These are phyloP conservation scores for Hydrophis major DNA, from an alignment of 2,797 vertebrate genomes.

Conservation along the genomic window DNA sequence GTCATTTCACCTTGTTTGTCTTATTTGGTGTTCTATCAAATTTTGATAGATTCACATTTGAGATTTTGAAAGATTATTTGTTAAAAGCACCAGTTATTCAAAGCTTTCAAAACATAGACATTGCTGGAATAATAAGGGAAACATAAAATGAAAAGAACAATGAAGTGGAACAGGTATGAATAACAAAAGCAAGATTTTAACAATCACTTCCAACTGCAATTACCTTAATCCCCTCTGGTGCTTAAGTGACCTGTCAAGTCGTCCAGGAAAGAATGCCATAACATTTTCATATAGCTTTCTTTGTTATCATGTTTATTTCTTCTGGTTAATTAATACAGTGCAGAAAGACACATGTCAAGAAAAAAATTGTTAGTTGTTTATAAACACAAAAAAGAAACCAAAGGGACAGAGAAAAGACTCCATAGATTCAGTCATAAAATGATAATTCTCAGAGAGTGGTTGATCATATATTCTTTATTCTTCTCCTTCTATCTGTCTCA, in stretches of 20 bases:
- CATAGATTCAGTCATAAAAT: background rate
- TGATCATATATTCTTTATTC: background rate
- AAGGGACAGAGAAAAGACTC: background rate
- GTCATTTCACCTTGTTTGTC: constrained; percentile 1
- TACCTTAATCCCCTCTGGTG: constrained; percentile 51
- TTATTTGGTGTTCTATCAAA: constrained; percentile 12
- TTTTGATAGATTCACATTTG: constrained; percentile 35
- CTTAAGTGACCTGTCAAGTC: constrained; percentile 61
- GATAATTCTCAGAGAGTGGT: background rate
- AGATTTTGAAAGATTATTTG: constrained; percentile 44
- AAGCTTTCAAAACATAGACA: constrained; percentile 45
- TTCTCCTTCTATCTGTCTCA: background rate
- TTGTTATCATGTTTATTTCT: constrained; percentile 23
- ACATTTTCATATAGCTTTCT: constrained; percentile 31
- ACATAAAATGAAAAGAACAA: constrained; percentile 11
- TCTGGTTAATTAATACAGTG: constrained; percentile 21
- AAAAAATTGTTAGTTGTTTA: background rate
- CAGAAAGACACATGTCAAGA: constrained; percentile 19
- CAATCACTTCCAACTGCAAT: constrained; percentile 56
- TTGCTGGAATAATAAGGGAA: constrained; percentile 22
- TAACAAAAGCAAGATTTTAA: constrained; percentile 53
- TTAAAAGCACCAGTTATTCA: constrained; percentile 40
- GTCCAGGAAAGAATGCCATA: constrained; percentile 37
- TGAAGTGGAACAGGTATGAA: constrained; percentile 30
- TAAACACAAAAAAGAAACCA: background rate